These are phyloP conservation scores for Cheilosia pagana DNA, from an alignment of 2,888 invertebrate genomes.

Conservation along the genomic window DNA sequence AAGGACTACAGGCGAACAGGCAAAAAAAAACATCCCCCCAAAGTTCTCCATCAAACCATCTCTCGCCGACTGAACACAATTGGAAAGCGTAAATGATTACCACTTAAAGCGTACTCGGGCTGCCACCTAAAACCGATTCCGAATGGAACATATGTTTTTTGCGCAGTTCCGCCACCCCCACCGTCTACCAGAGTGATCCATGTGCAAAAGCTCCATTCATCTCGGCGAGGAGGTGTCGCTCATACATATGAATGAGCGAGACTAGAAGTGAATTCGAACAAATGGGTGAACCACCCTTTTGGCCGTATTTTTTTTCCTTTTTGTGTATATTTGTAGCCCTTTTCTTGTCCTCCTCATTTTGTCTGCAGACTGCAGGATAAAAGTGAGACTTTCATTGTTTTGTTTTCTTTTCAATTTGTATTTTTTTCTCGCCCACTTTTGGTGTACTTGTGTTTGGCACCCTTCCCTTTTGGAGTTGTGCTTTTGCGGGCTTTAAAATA, in stretches of 20 bases:
- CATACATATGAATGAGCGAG: constrained; percentile 75
- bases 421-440: constrained; percentile 78
- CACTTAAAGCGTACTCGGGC: constrained; percentile 83
- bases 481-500: constrained; percentile 19
- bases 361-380: constrained; percentile 37
- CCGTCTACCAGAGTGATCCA: neutral
- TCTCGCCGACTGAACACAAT: constrained; percentile 78
- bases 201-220: constrained; percentile 65
- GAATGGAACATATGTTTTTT: constrained; percentile 77
- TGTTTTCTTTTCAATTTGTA: constrained; percentile 81
- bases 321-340: too few relatives aligned
- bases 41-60: constrained; percentile 16
- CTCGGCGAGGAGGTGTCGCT: constrained; percentile 59
- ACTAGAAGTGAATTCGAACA: constrained; percentile 72
- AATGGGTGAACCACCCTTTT: constrained; percentile 61
- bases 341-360: constrained; percentile 57
- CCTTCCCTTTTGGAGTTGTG: neutral
- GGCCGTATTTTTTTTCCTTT: too few relatives aligned
- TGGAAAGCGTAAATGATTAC: constrained; percentile 83
- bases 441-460: neutral
- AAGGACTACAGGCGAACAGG: constrained; percentile 26
- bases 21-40: constrained; percentile 3
- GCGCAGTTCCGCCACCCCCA: constrained; percentile 41
- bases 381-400: constrained; percentile 77
- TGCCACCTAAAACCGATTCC: constrained; percentile 83